phyloP scores from a whole-genome alignment of 2,888 invertebrate genomes.

The Ariolimax columbianus region DNA sequence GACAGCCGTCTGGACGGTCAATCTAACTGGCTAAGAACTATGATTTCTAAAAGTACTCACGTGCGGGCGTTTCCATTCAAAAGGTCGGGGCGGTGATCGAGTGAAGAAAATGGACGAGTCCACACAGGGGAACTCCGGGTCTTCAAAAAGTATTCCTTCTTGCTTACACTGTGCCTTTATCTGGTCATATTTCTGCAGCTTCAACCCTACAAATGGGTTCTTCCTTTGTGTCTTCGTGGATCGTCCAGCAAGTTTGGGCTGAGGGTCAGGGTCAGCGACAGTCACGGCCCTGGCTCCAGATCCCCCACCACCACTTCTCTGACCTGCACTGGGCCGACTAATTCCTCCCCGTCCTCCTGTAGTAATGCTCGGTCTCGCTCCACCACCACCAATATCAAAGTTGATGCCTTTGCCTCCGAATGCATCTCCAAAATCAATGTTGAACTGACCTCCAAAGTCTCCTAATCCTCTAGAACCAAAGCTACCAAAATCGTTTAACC shows the following conservation, averaged over 20 bases:
- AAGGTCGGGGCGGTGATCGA: constrained; percentile 33
- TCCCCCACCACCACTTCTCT: constrained; percentile 9
- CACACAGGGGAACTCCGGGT: constrained; percentile 50
- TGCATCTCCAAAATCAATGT: constrained; percentile 59
- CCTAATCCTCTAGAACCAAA: constrained; percentile 50
- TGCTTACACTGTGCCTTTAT: constrained; percentile 35
- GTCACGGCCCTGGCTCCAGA: not conserved
- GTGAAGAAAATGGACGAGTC: constrained; percentile 51
- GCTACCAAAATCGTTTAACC: constrained; percentile 50
- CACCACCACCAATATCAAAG: constrained; percentile 59
- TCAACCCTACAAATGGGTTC: constrained; percentile 41
- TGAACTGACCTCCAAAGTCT: constrained; percentile 48
- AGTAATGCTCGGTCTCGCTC: constrained; percentile 8
- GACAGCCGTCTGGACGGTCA: no score
- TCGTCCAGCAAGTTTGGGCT: constrained; percentile 44
- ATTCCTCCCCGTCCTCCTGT: constrained; percentile 53
- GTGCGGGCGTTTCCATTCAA: constrained; percentile 51
- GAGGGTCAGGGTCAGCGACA: constrained; percentile 21
- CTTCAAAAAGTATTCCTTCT: constrained; percentile 45
- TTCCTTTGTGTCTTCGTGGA: constrained; percentile 40
- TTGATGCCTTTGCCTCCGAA: constrained; percentile 59
- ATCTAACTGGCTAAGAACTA: no score
- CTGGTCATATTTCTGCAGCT: constrained; percentile 40
- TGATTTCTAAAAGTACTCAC: constrained; percentile 46
- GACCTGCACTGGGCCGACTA: constrained; percentile 28